phyloP scores from a whole-genome alignment of 1,140 invertebrate genomes.

The Magallana angulata region DNA sequence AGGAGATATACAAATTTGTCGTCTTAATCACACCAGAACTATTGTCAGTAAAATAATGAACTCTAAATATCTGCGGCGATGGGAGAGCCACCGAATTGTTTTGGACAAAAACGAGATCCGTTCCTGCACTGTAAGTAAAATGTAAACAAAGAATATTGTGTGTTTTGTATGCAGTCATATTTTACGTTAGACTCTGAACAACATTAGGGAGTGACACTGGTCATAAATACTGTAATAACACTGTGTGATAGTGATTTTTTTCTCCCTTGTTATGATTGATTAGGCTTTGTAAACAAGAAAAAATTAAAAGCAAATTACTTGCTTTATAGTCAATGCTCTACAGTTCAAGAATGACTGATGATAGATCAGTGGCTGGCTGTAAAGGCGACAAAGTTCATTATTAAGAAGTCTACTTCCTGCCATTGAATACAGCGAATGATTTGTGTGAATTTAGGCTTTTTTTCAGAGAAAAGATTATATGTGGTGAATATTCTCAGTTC shows the following conservation, averaged over 20 bases:
- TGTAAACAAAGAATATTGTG: not conserved
- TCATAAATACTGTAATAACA: too few species aligned
- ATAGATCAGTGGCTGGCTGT: not conserved
- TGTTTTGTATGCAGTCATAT: too few species aligned
- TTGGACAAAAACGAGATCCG: conserved; percentile 86
- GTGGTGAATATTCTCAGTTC: too few species aligned
- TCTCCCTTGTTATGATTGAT: not conserved
- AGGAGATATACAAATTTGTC: conserved; percentile 88
- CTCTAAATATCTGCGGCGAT: conserved; percentile 88
- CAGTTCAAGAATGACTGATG: not conserved
- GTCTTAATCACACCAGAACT: conserved; percentile 88
- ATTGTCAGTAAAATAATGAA: conserved; percentile 90
- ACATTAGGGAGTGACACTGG: too few species aligned
- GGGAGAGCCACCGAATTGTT: conserved; percentile 89
- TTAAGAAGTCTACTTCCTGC: too few species aligned
- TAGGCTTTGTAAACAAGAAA: not conserved
- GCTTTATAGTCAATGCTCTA: conserved; percentile 9
- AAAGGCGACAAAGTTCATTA: too few species aligned
- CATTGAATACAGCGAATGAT: too few species aligned
- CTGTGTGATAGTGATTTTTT: not conserved
- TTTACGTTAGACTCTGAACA: too few species aligned
- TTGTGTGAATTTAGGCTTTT: too few species aligned
- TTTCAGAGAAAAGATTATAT: too few species aligned
- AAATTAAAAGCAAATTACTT: conserved; percentile 7
- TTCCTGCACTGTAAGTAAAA: conserved; percentile 87